phyloP scores from a whole-genome alignment of 2,888 invertebrate species.

The Acleris cristana region DNA sequence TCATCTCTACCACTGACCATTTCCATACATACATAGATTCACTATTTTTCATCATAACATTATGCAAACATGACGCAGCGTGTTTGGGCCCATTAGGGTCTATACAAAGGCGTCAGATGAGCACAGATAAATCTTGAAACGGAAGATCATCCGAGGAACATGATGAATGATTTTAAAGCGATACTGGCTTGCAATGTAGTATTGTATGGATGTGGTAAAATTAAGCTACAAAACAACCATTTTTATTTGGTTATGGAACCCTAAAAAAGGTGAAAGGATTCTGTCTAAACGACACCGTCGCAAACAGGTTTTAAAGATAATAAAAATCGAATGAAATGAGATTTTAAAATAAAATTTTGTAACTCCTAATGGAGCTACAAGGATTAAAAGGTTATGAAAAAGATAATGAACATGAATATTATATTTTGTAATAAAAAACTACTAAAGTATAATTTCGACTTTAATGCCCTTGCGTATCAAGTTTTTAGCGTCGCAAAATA shows the following conservation, averaged over 20 bases:
- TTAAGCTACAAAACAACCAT: too few species aligned
- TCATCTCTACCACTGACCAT: background rate
- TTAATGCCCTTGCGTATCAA: too few species aligned
- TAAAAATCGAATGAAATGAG: too few species aligned
- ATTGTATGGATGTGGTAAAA: conserved; percentile 15
- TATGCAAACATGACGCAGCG: conserved; percentile 47
- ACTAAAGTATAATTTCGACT: too few species aligned
- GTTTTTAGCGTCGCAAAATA: too few species aligned
- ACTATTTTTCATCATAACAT: conserved; percentile 30
- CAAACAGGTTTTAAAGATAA: too few species aligned
- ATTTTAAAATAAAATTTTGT: too few species aligned
- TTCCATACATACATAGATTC: conserved; percentile 13
- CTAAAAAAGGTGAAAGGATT: background rate
- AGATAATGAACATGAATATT: too few species aligned
- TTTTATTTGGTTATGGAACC: background rate
- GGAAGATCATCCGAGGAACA: conserved; percentile 58
- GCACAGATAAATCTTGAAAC: conserved; percentile 64
- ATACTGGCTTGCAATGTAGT: conserved; percentile 47
- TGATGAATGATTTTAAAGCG: conserved; percentile 78
- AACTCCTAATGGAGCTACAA: too few species aligned
- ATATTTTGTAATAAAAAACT: too few species aligned
- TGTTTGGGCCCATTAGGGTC: conserved; percentile 60
- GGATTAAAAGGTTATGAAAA: too few species aligned
- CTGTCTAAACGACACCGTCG: background rate
- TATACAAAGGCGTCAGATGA: conserved; percentile 60